phyloP scores from a whole-genome alignment of 2,113 vertebrate species.

The Sorex araneus region DNA sequence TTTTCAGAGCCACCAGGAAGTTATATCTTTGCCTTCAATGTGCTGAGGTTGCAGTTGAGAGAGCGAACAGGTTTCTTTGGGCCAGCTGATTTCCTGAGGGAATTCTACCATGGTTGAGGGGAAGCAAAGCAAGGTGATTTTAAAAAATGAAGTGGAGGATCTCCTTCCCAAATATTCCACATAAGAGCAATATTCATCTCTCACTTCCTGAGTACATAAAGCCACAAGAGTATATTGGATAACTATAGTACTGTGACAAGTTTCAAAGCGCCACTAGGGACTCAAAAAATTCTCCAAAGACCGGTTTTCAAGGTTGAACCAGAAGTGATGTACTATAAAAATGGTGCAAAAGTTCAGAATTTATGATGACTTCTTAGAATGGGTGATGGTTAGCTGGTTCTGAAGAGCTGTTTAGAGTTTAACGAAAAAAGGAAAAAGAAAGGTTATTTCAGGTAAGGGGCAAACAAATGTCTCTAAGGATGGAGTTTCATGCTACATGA shows the following conservation, averaged over 20 bases:
- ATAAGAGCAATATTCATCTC: neutral
- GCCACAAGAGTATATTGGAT: neutral
- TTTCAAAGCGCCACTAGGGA: neutral
- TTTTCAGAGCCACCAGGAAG: constrained; percentile 71
- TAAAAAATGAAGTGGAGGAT: neutral
- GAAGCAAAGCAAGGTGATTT: constrained; percentile 24
- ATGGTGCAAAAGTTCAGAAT: neutral
- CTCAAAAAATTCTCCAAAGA: neutral
- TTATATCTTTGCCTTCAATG: constrained; percentile 58
- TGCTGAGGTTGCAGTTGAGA: constrained; percentile 17
- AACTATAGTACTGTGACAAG: neutral
- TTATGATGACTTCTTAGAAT: constrained; percentile 15
- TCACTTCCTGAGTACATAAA: constrained; percentile 21
- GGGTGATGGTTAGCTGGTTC: neutral
- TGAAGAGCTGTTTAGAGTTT: constrained; percentile 8
- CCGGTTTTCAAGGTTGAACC: constrained; percentile 20
- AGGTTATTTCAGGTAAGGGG: neutral
- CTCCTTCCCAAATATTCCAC: neutral
- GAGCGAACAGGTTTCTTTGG: neutral
- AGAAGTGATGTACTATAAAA: constrained; percentile 10
- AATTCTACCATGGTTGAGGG: neutral
- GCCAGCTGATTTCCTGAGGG: constrained; percentile 35
- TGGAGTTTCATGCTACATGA: neutral
- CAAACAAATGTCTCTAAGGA: neutral
- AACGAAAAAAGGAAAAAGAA: neutral